Evolutionary conservation across 2,888 invertebrate species (phyloP), one percentile per base, ranked within the genome.

Genomic region (Tribolium freemani): DNA sequence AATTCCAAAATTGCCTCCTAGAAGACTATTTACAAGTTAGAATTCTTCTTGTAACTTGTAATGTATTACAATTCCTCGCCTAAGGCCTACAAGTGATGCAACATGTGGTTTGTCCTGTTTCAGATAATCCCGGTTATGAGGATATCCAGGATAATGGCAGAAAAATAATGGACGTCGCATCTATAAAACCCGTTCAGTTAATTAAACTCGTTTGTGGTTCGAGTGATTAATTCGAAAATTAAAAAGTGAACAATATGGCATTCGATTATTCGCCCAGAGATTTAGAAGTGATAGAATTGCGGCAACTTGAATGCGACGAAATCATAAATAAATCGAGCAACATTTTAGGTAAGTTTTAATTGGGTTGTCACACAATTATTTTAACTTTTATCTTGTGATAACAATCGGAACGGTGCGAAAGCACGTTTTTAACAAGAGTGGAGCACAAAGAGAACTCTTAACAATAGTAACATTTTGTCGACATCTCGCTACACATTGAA

Each of bases 21-120:
- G 16, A 16, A 16, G 16, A 16, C 16, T 16, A 16, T 16, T 16
- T 16, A 16, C 1, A 16, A 16, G 16, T 2, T 16, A 16, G 16
- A 16, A 16, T 16, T 16, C 2, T 26, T 26, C 5, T 26, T 26
- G 26, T 26, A 3, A 3, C 5, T 26, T 26, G 26, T 26, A 3
- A 0, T 26, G 26, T 26, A 21, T 54, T 54, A 26, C 30, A 54
- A 5, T 30, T 54, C 54, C n/a, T 11, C 10, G 61, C 61, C 30
- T 45, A n/a, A 21, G 56, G 51, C 31, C 20, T 21, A 11, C 11
- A 54, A 31, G 48, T 69, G 31, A 63, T 21, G 63, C 70, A 70
- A 70, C 70, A 70, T 44, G 63, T 70, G 57, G 63, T 70, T 70
- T 11, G 63, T 63, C 46, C 46, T 70, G 70, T 70, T 70, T 48